Evolutionary conservation across 2,797 vertebrate species (phyloP).

Genomic region (Champsocephalus gunnari): DNA sequence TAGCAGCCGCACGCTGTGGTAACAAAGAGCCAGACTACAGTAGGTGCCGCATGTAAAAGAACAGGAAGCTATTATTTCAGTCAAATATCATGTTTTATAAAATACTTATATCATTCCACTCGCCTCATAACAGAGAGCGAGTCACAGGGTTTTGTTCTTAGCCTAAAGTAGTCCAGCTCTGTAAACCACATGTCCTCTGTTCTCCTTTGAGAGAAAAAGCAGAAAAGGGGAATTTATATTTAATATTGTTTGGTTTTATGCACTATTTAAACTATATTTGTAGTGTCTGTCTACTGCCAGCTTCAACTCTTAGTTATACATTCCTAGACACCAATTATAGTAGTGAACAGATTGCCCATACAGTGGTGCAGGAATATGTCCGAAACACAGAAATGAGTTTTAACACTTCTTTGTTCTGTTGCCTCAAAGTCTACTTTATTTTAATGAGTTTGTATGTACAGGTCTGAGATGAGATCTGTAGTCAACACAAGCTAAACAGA

Average conservation of each 20-base stretch:
- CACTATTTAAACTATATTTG: not conserved
- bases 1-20: slow-evolving; percentile 37
- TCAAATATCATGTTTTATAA: slow-evolving; percentile 8
- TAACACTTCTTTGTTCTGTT: no score
- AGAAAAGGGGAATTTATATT: not conserved
- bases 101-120: not conserved
- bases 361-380: no score
- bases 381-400: no score
- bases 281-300: not conserved
- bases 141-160: not conserved
- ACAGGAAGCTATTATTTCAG: slow-evolving; percentile 28
- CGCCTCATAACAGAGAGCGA: not conserved
- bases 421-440: no score
- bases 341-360: no score
- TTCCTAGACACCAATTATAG: not conserved
- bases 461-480: no score
- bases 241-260: not conserved
- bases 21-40: slow-evolving; percentile 41
- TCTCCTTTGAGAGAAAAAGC: not conserved
- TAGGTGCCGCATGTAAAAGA: slow-evolving; percentile 19
- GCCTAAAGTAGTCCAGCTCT: not conserved
- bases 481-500: no score
- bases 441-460: no score
- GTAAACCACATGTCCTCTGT: not conserved
- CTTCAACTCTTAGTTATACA: not conserved